A percentile compares a stretch with the other conserved stretches of the same genome.
Conservation (phyloP, 2,888 invertebrate genomes). For the Dinocampus coccinellae region DNA sequence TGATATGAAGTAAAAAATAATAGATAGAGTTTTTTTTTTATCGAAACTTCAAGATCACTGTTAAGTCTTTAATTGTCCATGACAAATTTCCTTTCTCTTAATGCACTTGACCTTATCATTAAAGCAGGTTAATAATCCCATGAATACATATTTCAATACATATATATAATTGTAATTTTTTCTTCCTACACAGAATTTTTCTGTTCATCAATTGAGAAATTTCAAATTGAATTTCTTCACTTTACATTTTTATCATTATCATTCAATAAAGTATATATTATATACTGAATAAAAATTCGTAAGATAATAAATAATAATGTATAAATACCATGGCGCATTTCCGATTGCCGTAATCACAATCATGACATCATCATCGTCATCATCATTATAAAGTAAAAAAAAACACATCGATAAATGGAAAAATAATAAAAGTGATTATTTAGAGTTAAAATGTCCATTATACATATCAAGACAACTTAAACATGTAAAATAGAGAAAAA, state of each 20-base stretch:
- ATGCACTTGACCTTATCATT: conserved; percentile 29
- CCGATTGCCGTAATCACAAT: neutral
- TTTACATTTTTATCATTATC: neutral
- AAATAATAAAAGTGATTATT: no score
- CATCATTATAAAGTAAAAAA: neutral
- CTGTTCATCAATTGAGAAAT: neutral
- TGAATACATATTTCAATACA: conserved; percentile 1
- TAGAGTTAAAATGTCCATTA: no score
- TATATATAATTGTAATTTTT: neutral
- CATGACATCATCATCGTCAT: neutral
- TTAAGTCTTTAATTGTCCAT: neutral
- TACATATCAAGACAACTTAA: neutral
- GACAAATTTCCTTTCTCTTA: neutral
- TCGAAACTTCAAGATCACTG: neutral
- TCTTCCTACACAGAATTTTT: conserved; percentile 18
- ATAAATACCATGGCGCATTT: neutral
- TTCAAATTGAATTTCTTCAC: conserved; percentile 9
- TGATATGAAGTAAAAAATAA: no score
- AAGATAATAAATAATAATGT: neutral
- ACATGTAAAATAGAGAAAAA: neutral
- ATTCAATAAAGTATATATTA: neutral
- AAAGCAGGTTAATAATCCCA: conserved; percentile 23
- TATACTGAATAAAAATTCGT: neutral
- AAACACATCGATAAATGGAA: neutral
- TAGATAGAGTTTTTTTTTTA: no score